Evolutionary conservation across 2,113 vertebrate species (phyloP).

Genomic region (Urocynchramus pylzowi): DNA sequence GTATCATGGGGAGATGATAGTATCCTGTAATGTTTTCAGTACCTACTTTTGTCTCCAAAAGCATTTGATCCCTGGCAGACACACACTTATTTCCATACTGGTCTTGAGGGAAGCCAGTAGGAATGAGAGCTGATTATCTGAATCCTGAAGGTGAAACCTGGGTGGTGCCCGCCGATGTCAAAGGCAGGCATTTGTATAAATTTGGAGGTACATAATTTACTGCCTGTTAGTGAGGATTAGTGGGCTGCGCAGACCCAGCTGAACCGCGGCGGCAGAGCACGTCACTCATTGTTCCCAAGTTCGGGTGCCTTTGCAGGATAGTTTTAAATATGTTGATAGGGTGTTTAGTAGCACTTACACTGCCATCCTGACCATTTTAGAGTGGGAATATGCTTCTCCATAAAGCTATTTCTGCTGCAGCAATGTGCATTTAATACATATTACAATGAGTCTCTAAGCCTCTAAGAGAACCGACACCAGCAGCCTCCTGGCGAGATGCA

Average conservation of each 20-base stretch:
- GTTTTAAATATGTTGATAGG: not conserved
- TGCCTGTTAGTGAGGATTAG: conserved; percentile 67
- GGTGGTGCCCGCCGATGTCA: conserved; percentile 72
- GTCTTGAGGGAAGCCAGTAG: conserved; percentile 77
- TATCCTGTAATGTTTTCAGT: conserved; percentile 77
- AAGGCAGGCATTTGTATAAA: conserved; percentile 70
- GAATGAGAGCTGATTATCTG: conserved; percentile 78
- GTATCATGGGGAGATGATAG: conserved; percentile 79
- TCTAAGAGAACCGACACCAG: not conserved
- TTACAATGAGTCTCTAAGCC: conserved; percentile 33
- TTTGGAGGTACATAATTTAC: conserved; percentile 75
- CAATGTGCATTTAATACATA: conserved; percentile 41
- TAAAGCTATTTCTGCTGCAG: conserved; percentile 37
- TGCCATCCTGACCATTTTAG: not conserved
- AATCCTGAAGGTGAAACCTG: conserved; percentile 80
- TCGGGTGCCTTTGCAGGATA: not conserved
- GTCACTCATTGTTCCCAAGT: conserved; percentile 42
- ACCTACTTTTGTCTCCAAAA: conserved; percentile 83
- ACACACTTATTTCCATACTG: conserved; percentile 81
- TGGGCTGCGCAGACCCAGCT: conserved; percentile 12
- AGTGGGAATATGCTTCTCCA: not conserved
- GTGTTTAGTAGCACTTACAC: not conserved
- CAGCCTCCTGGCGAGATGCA: conserved; percentile 21
- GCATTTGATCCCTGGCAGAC: conserved; percentile 85
- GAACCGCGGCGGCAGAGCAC: not conserved